A percentile compares a stretch with the other conserved stretches of the same genome.
phyloP scores from a whole-genome alignment of 1,140 invertebrate species.

The Eumaeus atala region DNA sequence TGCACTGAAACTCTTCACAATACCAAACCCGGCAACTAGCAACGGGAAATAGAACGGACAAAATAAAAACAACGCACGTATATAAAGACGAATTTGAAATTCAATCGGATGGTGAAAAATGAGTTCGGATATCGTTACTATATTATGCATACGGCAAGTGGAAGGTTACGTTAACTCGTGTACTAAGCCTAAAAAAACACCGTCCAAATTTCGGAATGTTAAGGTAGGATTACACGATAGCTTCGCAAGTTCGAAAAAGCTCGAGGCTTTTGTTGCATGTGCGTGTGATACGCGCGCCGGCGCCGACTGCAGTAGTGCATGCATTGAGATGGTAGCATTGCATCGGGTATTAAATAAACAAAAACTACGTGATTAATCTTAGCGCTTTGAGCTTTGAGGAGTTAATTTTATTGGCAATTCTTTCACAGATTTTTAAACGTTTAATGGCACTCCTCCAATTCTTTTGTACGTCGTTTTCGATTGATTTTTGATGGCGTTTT shows the following conservation, averaged over 20 bases:
- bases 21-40: conserved; percentile 40
- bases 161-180: conserved; percentile 20
- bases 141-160: conserved; percentile 61
- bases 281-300: conserved; percentile 56
- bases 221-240: conserved; percentile 20
- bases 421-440: too few relatives aligned
- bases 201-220: conserved; percentile 20
- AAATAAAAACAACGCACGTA: conserved; percentile 51
- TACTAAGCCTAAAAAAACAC: neutral
- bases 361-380: conserved; percentile 53
- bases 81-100: conserved; percentile 67
- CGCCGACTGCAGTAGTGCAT: conserved; percentile 45
- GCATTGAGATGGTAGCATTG: conserved; percentile 28
- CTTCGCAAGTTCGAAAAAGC: conserved; percentile 9
- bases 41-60: conserved; percentile 54
- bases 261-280: conserved; percentile 24
- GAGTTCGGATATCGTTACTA: conserved; percentile 37
- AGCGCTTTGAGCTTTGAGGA: conserved; percentile 25
- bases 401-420: too few relatives aligned
- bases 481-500: too few relatives aligned
- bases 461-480: neutral
- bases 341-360: conserved; percentile 56
- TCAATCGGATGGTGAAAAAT: conserved; percentile 67
- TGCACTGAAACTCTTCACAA: conserved; percentile 35
- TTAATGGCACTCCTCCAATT: conserved; percentile 7